Conservation (phyloP, 1,140 invertebrate genomes). For the Oreohelix idahoensis region DNA sequence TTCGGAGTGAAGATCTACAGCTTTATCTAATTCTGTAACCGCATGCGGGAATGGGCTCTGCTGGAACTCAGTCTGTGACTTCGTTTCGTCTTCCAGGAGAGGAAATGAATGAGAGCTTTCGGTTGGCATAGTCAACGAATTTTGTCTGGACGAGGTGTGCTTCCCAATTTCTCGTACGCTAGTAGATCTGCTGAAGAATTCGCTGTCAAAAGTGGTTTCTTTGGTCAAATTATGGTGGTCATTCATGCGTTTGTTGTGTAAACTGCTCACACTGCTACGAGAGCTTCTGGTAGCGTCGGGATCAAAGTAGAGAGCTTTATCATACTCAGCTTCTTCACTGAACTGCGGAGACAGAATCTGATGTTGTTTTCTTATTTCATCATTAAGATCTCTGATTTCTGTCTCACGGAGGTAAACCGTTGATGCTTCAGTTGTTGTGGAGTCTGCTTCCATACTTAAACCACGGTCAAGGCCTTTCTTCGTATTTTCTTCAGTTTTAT, state of each 20-base stretch:
- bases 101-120: not conserved
- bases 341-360: not conserved
- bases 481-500: no score
- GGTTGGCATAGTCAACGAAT: not conserved
- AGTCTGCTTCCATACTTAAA: not conserved
- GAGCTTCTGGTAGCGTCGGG: not conserved
- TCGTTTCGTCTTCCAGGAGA: not conserved
- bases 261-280: slow-evolving; percentile 3
- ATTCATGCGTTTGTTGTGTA: not conserved
- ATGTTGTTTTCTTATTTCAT: not conserved
- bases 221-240: not conserved
- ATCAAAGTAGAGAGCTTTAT: not conserved
- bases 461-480: no score
- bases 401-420: not conserved
- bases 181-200: not conserved
- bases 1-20: not conserved
- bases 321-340: not conserved
- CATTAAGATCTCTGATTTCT: not conserved
- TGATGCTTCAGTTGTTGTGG: not conserved
- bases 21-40: not conserved
- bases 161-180: not conserved
- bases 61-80: not conserved
- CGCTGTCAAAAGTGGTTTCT: slow-evolving; percentile 20
- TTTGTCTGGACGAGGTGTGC: not conserved
- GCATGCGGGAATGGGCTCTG: not conserved